Evolutionary conservation across 2,888 invertebrate genomes (phyloP).

Genomic region (Heteromurus nitidus): DNA sequence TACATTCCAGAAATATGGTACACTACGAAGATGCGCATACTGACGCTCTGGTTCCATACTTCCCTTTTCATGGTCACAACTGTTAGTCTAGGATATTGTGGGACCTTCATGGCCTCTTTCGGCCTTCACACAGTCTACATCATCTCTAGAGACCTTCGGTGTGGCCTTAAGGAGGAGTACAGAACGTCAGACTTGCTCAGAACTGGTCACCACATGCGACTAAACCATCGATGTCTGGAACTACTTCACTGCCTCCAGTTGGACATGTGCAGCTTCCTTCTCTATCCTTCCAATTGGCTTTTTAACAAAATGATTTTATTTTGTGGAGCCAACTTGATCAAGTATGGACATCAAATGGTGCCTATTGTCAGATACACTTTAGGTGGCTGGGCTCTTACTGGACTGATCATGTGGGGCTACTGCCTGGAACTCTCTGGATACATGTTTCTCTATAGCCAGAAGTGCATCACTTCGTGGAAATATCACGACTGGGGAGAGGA

Average conservation of each 20-base stretch:
- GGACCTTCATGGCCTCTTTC: neutral
- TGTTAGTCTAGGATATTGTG: neutral
- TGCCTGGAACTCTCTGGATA: constrained; percentile 29
- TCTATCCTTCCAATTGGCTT: constrained; percentile 49
- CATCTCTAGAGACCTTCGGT: constrained; percentile 29
- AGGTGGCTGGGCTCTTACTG: constrained; percentile 24
- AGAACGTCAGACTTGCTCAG: constrained; percentile 30
- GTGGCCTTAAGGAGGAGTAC: constrained; percentile 20
- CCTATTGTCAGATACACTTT: constrained; percentile 15
- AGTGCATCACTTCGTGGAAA: constrained; percentile 39
- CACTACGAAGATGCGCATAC: neutral
- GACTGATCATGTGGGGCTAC: constrained; percentile 19
- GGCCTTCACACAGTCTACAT: constrained; percentile 13
- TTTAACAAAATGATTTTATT: constrained; percentile 44
- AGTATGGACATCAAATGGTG: constrained; percentile 20
- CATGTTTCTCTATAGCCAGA: constrained; percentile 11
- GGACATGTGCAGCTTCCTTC: constrained; percentile 5
- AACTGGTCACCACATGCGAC: constrained; percentile 32
- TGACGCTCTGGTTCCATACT: neutral
- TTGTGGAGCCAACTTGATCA: constrained; percentile 43
- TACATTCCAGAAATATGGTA: constrained; percentile 46
- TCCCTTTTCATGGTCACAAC: constrained; percentile 22
- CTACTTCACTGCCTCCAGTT: constrained; percentile 1
- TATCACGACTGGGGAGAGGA: constrained; percentile 51
- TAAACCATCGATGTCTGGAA: constrained; percentile 21